These are phyloP conservation scores for Ara ararauna DNA, from an alignment of 2,797 vertebrate genomes.

Conservation along the genomic window DNA sequence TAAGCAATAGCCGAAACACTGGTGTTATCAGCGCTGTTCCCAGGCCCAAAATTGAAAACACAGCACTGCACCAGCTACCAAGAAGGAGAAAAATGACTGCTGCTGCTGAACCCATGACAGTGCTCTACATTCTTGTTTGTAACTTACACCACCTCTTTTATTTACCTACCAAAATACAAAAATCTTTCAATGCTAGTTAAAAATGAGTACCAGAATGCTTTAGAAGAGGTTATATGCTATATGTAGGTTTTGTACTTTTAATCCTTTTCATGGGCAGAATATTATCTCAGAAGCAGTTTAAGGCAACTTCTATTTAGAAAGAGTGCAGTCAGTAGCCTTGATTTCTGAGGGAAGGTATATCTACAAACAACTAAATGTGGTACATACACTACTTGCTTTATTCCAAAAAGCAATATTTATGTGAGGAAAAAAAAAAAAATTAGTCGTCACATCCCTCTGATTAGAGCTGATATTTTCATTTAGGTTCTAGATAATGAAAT, in stretches of 20 bases:
- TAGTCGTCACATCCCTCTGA: background rate
- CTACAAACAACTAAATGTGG: background rate
- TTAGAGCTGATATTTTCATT: constrained; percentile 23
- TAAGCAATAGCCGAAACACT: no score
- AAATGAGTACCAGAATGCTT: background rate
- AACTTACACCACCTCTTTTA: background rate
- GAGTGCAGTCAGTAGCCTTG: background rate
- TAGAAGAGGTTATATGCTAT: background rate
- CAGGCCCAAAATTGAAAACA: no score
- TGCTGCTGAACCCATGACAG: no score
- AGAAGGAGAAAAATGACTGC: no score
- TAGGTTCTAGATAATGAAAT: constrained; percentile 8
- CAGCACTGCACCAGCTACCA: no score
- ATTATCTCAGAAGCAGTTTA: background rate
- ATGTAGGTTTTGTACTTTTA: background rate
- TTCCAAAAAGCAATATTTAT: background rate
- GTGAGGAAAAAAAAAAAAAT: background rate
- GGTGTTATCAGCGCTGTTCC: no score
- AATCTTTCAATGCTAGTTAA: background rate
- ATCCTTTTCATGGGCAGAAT: background rate
- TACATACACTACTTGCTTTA: background rate
- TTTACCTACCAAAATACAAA: background rate
- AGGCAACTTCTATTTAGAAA: background rate
- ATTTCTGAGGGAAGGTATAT: background rate
- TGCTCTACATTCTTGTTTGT: background rate